These are phyloP conservation scores for Apis laboriosa DNA, from an alignment of 1,140 invertebrate species.

Conservation along the genomic window DNA sequence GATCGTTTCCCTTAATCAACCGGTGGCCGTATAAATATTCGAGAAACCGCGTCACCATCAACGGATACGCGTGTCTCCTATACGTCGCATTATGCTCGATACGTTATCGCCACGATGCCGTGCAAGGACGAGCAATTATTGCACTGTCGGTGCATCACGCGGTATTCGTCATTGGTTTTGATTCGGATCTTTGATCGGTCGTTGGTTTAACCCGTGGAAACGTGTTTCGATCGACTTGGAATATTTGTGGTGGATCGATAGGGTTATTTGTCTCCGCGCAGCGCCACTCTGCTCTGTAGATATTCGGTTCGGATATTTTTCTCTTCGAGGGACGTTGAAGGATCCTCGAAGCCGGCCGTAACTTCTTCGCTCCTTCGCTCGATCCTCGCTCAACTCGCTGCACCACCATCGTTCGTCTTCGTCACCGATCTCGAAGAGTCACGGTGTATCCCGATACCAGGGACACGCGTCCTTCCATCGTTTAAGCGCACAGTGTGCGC, in stretches of 20 bases:
- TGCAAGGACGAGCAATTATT: slow-evolving; percentile 44
- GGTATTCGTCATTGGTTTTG: slow-evolving; percentile 25
- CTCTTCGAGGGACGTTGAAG: slow-evolving; percentile 17
- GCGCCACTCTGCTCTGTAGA: too few relatives aligned
- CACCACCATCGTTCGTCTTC: slow-evolving; percentile 63
- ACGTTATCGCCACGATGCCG: slow-evolving; percentile 15
- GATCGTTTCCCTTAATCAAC: slow-evolving; percentile 33
- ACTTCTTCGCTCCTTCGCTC: neutral
- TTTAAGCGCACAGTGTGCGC: slow-evolving; percentile 41
- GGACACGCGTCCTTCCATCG: slow-evolving; percentile 53
- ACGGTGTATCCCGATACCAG: slow-evolving; percentile 42
- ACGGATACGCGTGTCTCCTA: neutral
- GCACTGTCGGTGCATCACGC: slow-evolving; percentile 22
- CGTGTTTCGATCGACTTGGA: neutral
- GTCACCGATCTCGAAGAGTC: slow-evolving; percentile 53
- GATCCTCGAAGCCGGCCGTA: slow-evolving; percentile 31
- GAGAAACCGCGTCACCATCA: slow-evolving; percentile 1
- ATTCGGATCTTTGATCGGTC: slow-evolving; percentile 1
- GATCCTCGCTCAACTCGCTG: too few relatives aligned
- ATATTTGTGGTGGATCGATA: too few relatives aligned
- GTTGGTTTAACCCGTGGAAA: too few relatives aligned
- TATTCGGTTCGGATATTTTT: too few relatives aligned
- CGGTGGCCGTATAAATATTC: slow-evolving; percentile 28
- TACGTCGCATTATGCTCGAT: neutral
- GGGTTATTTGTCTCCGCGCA: too few relatives aligned